Evolutionary conservation across 2,797 vertebrate genomes (phyloP), one percentile per base, ranked within the genome.

Genomic region (Chaenodraco wilsoni): DNA sequence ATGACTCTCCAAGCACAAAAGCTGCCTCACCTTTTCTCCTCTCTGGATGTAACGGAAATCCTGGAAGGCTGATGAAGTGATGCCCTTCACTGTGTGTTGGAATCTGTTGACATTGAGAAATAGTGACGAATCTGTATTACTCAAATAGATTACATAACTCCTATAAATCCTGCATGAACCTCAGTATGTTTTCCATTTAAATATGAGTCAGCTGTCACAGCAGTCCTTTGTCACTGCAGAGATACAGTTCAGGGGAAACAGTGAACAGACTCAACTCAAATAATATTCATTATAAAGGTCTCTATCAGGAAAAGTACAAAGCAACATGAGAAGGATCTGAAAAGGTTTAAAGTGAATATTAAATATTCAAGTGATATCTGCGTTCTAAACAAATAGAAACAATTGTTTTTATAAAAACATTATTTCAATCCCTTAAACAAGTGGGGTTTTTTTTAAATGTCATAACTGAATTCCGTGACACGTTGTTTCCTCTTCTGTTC

Each of bases 1-100:
- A 50, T 9, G 7, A 59, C 37, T 48, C 76, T 65, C 9, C 21
- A 40, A 68, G 5, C 46, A 68, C 56, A 57, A 43, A 52, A 71
- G 15, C 21, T 15, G 1, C 14, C 84, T 68, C 82, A 92, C 90
- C 88, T 88, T 83, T 79, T 67, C 76, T 85, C 76, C 79, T 83
- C 57, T 87, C 49, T 74, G 73, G 61, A 9, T 73, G 40, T 17
- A 5, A 23, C 9, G 16, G 65, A 27, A 27, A 67, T 76, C 70
- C 79, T 66, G 19, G 69, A 50, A 59, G 68, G 61, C 9, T 37
- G 69, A 5, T 58, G 59, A 59, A 54, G 62, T 9, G 8, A 65
- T 40, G 57, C 66, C 63, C 62, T 78, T 74, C 21, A 27, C 66
- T 56, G 62, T 62, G 11, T 50, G 67, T 23, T 68, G 65, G 75